A percentile compares a stretch with the other conserved stretches of the same genome.
Evolutionary conservation across 2,888 invertebrate species (phyloP).

Genomic region (Harpagoxenus sublaevis): DNA sequence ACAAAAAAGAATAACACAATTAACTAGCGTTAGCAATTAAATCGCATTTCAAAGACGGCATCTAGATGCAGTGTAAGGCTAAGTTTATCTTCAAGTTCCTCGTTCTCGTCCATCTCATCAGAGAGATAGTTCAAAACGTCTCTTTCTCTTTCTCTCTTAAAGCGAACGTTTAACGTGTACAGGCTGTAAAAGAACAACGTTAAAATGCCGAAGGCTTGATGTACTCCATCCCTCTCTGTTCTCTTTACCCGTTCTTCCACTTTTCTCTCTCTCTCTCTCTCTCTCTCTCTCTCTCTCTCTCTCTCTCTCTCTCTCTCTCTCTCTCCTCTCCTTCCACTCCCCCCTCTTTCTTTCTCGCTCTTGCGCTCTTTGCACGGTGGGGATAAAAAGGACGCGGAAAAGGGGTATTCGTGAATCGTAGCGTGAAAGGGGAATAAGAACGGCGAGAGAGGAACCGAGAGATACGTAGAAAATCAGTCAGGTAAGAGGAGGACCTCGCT

Average conservation of each 20-base stretch:
- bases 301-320: not conserved
- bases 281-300: not conserved
- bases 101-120: conserved; percentile 47
- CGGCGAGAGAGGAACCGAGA: conserved; percentile 45
- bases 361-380: conserved; percentile 14
- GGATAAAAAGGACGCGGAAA: conserved; percentile 59
- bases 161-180: conserved; percentile 50
- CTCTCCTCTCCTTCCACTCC: too few species aligned
- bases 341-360: not conserved
- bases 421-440: conserved; percentile 30
- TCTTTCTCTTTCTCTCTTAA: not conserved
- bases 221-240: conserved; percentile 27
- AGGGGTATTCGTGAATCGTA: conserved; percentile 60
- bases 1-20: not conserved
- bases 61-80: not conserved
- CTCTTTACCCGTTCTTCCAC: not conserved
- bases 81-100: conserved; percentile 37
- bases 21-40: not conserved
- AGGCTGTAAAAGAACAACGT: conserved; percentile 59
- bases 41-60: not conserved
- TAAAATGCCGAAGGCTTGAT: conserved; percentile 60
- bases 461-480: conserved; percentile 50
- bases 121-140: conserved; percentile 59
- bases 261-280: not conserved
- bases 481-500: conserved; percentile 59